These are phyloP conservation scores for Trissolcus basalis DNA, from an alignment of 1,140 invertebrate genomes.

Conservation along the genomic window DNA sequence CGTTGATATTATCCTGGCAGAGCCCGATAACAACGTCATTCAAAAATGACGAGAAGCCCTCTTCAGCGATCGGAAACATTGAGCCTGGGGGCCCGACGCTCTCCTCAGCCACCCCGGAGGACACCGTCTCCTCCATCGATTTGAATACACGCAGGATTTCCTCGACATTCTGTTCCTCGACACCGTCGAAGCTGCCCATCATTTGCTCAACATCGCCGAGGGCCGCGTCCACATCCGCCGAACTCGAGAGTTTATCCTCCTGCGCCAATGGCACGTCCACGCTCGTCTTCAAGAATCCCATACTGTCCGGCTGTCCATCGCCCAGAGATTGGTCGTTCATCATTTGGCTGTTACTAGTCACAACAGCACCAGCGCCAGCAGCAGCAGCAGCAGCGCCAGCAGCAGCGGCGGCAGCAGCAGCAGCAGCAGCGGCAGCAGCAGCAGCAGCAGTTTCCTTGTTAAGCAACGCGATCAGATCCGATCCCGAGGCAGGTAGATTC, in stretches of 20 bases:
- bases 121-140: slow-evolving; percentile 78
- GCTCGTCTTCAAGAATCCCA: slow-evolving; percentile 78
- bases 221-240: slow-evolving; percentile 20
- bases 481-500: slow-evolving; percentile 64
- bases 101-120: slow-evolving; percentile 68
- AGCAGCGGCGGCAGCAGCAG: slow-evolving; percentile 23
- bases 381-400: neutral
- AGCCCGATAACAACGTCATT: slow-evolving; percentile 79
- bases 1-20: slow-evolving; percentile 75
- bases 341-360: slow-evolving; percentile 60
- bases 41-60: slow-evolving; percentile 77
- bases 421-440: neutral
- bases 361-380: slow-evolving; percentile 1
- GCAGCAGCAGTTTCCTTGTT: slow-evolving; percentile 9
- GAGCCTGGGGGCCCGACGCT: slow-evolving; percentile 69
- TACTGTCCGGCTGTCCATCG: slow-evolving; percentile 80
- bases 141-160: slow-evolving; percentile 80
- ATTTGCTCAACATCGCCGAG: slow-evolving; percentile 45
- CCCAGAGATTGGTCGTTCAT: slow-evolving; percentile 80
- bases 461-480: slow-evolving; percentile 65
- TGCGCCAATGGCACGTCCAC: slow-evolving; percentile 64
- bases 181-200: slow-evolving; percentile 52
- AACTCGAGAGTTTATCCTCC: slow-evolving; percentile 25
- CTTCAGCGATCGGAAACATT: slow-evolving; percentile 77
- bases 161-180: slow-evolving; percentile 78